Evolutionary conservation across 2,113 vertebrate genomes (phyloP), one percentile per base, ranked within the genome.

Genomic region (Spea bombifrons): DNA sequence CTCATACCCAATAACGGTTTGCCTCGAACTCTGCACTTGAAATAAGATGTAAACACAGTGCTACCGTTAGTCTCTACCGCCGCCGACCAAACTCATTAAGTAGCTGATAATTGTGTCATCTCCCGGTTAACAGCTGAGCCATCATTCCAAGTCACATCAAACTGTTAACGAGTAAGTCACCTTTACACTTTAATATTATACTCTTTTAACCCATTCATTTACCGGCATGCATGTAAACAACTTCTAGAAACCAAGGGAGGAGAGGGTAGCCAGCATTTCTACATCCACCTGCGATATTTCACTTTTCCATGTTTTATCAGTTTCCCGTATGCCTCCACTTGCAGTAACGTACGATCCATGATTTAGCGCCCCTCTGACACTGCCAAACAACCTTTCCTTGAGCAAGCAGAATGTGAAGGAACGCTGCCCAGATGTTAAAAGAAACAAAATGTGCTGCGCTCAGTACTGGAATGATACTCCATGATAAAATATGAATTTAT

Each of bases 401-500:
- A 59, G 4, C 50, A 7, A 2, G 15, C 2, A 13, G 55, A 13
- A 59, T 13, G 55, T 59, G 8, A 59, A 8, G 55, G 55, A 59
- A 59, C 30, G 30, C 30, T 30, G 55, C 50, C 50, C 50, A 52
- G 6, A 10, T 52, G 6, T 52, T 52, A 6, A 6, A 7, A 52
- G 50, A 7, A 52, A 52, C 6, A 52, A 7, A 52, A 10, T 7
- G 50, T 13, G 10, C 55, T 59, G 55, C 15, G 55, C 9, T 9
- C 55, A 59, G 15, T 12, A 8, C 10, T 2, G 66, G 66, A 7
- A 45, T 1, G 83, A 77, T 71, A 13, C 52, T 49, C 59, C 49
- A 30, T 78, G 70, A 57, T 61, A 73, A 80, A 73, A 80, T 73
- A 73, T 73, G 77, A 80, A 73, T 80, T 80, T 80, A 80, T 80